Base-by-base conservation (phyloP, 2,888 invertebrate species). In the Melanostoma mellinum region DNA sequence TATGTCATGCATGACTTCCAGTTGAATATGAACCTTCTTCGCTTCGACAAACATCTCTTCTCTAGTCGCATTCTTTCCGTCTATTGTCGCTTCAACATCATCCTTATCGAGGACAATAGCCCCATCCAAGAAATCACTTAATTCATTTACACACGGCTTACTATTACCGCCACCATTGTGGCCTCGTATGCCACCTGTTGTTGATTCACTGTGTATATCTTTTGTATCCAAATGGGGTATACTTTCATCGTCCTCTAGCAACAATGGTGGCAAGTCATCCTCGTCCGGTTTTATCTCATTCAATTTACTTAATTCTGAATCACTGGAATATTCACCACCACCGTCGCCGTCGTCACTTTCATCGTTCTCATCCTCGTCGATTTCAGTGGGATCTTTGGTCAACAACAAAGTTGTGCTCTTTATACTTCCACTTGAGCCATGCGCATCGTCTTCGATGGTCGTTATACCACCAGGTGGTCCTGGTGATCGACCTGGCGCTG, bases 401-500 rank as follows among this genome's bases (percentile, higher is more conserved):
- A 81, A 20, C n/a, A 77, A 42, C 3, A 80, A 46, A 9, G 80
- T 69, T 53, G 71, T 77, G 20, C 79, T 73, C 72, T 55, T 69
- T 76, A 65, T 65, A 72, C 67, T 71, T 76, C 78, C 69, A 71
- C 72, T 81, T 73, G 81, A 76, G 84, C 73, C 74, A 72, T 77
- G 84, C 69, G 58, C 75, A 73, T 79, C 75, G 79, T 79, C 85
- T 35, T 77, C 73, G 69, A 78, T 79, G 71, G 76, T 84, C 72
- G 85, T 78, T 63, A 74, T 69, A 60, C 63, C 74, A 73, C 50
- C 61, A 73, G 94, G 94, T 86, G 94, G 94, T 48, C 94, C 94
- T 9, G 94, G 94, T 0, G 94, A 94, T 46, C 94, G 91, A 5
- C 94, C 94, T 0, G 94, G 94, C 0, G 94, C 94, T 9, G 94